These are phyloP conservation scores for Diuraphis noxia DNA, from an alignment of 1,140 invertebrate species.

Conservation along the genomic window DNA sequence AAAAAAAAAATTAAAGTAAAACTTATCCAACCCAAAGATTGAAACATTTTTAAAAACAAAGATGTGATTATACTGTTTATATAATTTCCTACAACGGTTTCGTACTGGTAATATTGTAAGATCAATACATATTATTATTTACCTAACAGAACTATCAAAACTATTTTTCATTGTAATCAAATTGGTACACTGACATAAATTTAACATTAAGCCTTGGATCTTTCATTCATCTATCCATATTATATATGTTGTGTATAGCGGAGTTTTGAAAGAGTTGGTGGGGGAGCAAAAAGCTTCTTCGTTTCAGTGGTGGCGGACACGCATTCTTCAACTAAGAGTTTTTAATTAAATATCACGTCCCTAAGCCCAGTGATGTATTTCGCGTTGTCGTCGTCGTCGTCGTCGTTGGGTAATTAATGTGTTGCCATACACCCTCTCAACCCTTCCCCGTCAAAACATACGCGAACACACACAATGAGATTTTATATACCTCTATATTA, in stretches of 20 bases:
- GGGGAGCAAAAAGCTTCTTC: neutral
- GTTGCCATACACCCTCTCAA: neutral
- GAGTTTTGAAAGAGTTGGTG: neutral
- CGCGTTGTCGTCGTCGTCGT: neutral
- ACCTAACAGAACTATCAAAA: neutral
- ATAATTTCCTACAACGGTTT: neutral
- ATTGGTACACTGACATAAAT: neutral
- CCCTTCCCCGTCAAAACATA: neutral
- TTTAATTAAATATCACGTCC: constrained; percentile 9
- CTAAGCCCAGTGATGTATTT: neutral
- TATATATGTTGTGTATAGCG: neutral
- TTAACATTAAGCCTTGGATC: neutral
- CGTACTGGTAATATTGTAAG: too few species aligned
- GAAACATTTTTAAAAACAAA: too few species aligned
- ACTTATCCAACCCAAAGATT: too few species aligned
- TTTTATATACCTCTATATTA: neutral
- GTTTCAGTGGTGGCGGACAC: neutral
- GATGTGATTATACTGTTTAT: too few species aligned
- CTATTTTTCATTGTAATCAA: neutral
- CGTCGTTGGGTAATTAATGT: neutral
- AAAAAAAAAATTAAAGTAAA: too few species aligned
- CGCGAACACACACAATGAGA: neutral
- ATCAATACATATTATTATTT: neutral
- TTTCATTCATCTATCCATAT: neutral
- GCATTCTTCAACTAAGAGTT: neutral